phyloP scores from a whole-genome alignment of 2,888 invertebrate species.

The Oscheius onirici region DNA sequence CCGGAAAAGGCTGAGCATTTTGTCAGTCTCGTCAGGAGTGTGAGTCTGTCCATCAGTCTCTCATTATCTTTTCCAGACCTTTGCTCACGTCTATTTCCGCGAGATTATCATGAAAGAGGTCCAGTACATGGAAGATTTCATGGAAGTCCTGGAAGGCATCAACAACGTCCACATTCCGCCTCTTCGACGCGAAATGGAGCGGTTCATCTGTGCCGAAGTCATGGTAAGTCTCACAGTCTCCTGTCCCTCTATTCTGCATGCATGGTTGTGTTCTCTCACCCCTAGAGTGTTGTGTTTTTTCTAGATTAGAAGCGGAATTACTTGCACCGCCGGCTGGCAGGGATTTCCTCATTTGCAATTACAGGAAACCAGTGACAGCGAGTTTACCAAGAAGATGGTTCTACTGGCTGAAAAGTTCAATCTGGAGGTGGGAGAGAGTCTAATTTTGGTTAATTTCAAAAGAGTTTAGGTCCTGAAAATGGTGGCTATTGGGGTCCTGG shows the following conservation, averaged over 20 bases:
- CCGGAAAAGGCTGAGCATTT: conserved; percentile 42
- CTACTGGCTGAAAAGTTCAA: conserved; percentile 65
- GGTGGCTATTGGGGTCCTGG: conserved; percentile 58
- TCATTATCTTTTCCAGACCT: conserved; percentile 14
- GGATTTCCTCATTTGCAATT: conserved; percentile 22
- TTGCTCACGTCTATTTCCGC: conserved; percentile 63
- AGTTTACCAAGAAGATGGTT: conserved; percentile 65
- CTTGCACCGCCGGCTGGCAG: not conserved
- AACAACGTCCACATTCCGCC: conserved; percentile 63
- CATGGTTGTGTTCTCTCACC: not conserved
- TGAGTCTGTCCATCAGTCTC: conserved; percentile 37
- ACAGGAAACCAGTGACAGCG: conserved; percentile 60
- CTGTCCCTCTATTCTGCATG: not conserved
- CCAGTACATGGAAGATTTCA: conserved; percentile 65
- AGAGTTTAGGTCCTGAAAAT: conserved; percentile 62
- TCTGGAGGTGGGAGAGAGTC: conserved; percentile 37
- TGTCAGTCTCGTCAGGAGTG: conserved; percentile 44
- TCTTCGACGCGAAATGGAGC: conserved; percentile 64
- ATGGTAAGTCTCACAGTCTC: conserved; percentile 53
- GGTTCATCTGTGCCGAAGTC: conserved; percentile 67
- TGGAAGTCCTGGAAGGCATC: conserved; percentile 62
- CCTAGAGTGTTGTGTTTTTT: conserved; percentile 14
- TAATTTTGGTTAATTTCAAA: no score
- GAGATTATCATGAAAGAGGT: conserved; percentile 60
- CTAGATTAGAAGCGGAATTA: conserved; percentile 9